Base-by-base conservation (phyloP, 1,140 invertebrate species). In the Cotesia vestalis region DNA sequence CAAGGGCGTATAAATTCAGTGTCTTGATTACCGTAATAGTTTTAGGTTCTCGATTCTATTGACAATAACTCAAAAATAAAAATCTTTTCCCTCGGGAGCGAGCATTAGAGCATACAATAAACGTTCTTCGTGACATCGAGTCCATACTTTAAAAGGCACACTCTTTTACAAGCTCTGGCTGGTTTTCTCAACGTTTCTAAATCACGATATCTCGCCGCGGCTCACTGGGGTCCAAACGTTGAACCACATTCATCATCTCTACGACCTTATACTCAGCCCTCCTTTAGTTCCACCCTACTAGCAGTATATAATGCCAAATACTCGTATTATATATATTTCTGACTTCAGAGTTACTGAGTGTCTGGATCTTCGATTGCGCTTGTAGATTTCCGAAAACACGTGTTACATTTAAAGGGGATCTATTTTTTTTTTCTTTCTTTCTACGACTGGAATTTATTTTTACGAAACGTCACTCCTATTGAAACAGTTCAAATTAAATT, bases 121-220 rank as follows among this genome's bases (percentile, higher is more conserved):
- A 71, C 40, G 60, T 71, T 60, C 11, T 14, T n/a, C 6, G 27
- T 34, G 20, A 20, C 20, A 40, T 66, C 63, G 52, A 60, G 62
- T 53, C 12, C 63, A 72, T 66, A 72, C 62, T 66, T 66, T 60
- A 60, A 12, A 40, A 57, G 20, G 51, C 61, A 64, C 62, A 17
- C 51, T 64, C 8, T 35, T 70, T 66, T 66, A 46, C 69, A 52
- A 63, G 60, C 59, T 17, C 46, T 14, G 27, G 17, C 38, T 53
- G 12, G 5, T 20, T 60, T 20, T 67, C 20, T 9, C 36, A 20
- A 3, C 36, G 62, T n/a, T 66, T 72, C 64, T 72, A 72, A 72
- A 72, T 72, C 70, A 72, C 53, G 70, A 72, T 72, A 66, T 72
- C 70, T 72, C 63, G 70, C 66, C 70, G 55, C 62, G 63, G 40